Evolutionary conservation across 2,888 invertebrate species (phyloP), one percentile per base, ranked within the genome.

Genomic region (Lithosia quadra): DNA sequence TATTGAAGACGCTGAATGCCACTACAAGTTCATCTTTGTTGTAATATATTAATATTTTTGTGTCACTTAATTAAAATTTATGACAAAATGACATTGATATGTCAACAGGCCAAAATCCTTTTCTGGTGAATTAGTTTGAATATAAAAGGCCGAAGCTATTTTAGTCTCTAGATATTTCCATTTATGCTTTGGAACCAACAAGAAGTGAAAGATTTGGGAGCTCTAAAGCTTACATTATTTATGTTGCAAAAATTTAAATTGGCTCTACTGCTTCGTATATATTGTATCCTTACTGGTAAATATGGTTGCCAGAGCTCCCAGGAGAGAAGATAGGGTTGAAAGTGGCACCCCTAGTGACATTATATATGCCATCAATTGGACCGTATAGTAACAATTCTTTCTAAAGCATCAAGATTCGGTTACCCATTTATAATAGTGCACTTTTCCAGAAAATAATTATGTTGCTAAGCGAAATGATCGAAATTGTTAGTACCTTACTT

Each of bases 1-100:
- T 60, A 9, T 18, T 57, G 18, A 28, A 57, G 18, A 57, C 24
- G 28, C 34, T 36, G 59, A 59, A 59, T 59, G 34, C 59, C 55
- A 43, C 28, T 58, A 70, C 73, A 75, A 78, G 74, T 75, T 72
- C 69, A 57, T 63, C 62, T 60, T 68, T 78, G 70, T 78, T 49
- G 49, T 74, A 72, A 74, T 70, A 60, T 53, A 70, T 67, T 68
- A 78, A 71, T 74, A 59, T 21, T 34, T 34, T 34, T 59, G n/a
- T 36, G 21, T 18, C n/a, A 36, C 7, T 24, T 56, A 28, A 24
- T 22, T 56, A 56, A 56, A 56, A 56, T 56, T 56, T 59, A 59
- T 36, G 21, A 34, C 10, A 34, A 24, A 13, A n/a, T 59, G 34
- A 59, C 33, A 59, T 59, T 59, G 34, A 34, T 34, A 59, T 59